A percentile compares a stretch with the other conserved stretches of the same genome.
Conservation (phyloP, 64 coral and sea anemone species). For the Porites lutea region DNA sequence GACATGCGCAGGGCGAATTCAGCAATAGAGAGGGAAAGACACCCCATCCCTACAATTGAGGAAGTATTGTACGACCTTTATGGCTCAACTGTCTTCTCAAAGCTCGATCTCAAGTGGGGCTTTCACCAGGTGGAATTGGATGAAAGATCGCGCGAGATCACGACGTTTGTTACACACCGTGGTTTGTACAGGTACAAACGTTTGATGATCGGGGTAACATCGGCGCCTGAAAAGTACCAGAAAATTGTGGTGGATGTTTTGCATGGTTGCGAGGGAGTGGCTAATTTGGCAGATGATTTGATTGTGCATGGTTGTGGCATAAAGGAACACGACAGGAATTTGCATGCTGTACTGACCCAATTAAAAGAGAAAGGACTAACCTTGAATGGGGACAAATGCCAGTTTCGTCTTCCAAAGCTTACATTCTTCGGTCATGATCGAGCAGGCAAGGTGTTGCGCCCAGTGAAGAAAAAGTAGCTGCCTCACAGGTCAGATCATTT, state of each 20-base stretch:
- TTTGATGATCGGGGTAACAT: too few relatives aligned
- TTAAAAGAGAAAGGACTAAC: background rate
- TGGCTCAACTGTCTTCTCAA: too few relatives aligned
- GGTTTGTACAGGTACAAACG: too few relatives aligned
- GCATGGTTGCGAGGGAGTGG: conserved; percentile 8
- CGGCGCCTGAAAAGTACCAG: too few relatives aligned
- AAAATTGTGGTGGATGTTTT: background rate
- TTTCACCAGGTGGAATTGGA: too few relatives aligned
- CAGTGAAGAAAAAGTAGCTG: conserved; percentile 13
- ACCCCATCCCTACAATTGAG: too few relatives aligned
- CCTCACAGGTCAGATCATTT: conserved; percentile 5
- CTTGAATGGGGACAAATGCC: conserved; percentile 6
- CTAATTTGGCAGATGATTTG: background rate
- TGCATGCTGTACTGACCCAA: background rate
- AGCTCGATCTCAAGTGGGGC: too few relatives aligned
- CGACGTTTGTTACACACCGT: too few relatives aligned
- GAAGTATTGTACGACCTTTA: too few relatives aligned
- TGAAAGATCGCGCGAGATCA: too few relatives aligned
- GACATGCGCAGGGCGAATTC: too few relatives aligned
- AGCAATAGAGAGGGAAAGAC: too few relatives aligned
- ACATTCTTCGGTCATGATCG: conserved; percentile 40
- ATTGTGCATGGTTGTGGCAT: conserved; percentile 32
- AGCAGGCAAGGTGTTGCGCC: background rate
- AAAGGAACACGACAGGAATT: background rate
- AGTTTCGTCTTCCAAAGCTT: conserved; percentile 10